Percentiles rank a stretch among this genome's conserved stretches.
These are phyloP conservation scores for Polyommatus iphigenia DNA, from an alignment of 2,888 invertebrate genomes.

Conservation along the genomic window DNA sequence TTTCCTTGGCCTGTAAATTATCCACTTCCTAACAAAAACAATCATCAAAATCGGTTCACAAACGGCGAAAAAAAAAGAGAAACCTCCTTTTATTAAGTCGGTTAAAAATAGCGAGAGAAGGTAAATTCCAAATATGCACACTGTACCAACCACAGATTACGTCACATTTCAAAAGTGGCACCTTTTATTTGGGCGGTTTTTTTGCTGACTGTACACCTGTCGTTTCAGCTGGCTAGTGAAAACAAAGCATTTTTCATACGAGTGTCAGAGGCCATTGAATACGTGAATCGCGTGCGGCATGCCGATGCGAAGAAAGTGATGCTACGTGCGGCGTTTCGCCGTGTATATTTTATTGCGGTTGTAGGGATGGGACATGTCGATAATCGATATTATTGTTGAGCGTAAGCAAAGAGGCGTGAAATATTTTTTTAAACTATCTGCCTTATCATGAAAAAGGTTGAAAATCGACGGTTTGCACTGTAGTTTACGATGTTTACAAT, in stretches of 20 bases:
- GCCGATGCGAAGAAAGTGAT: slow-evolving; percentile 37
- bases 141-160: not conserved
- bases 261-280: slow-evolving; percentile 38
- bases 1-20: too few relatives aligned
- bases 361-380: not conserved
- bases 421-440: too few relatives aligned
- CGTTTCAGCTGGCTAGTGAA: not conserved
- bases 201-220: not conserved
- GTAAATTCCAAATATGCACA: too few relatives aligned
- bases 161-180: not conserved
- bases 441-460: too few relatives aligned
- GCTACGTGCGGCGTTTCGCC: not conserved
- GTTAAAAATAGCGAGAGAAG: too few relatives aligned
- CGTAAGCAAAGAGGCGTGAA: too few relatives aligned
- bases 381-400: not conserved
- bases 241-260: slow-evolving; percentile 35
- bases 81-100: too few relatives aligned
- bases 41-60: too few relatives aligned
- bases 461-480: too few relatives aligned
- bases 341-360: slow-evolving; percentile 19
- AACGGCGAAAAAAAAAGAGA: too few relatives aligned
- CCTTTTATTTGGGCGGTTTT: not conserved
- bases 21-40: too few relatives aligned
- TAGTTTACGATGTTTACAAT: too few relatives aligned
- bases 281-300: slow-evolving; percentile 36